Evolutionary conservation across 2,888 invertebrate species (phyloP).

Genomic region (Ernsta delagoae): DNA sequence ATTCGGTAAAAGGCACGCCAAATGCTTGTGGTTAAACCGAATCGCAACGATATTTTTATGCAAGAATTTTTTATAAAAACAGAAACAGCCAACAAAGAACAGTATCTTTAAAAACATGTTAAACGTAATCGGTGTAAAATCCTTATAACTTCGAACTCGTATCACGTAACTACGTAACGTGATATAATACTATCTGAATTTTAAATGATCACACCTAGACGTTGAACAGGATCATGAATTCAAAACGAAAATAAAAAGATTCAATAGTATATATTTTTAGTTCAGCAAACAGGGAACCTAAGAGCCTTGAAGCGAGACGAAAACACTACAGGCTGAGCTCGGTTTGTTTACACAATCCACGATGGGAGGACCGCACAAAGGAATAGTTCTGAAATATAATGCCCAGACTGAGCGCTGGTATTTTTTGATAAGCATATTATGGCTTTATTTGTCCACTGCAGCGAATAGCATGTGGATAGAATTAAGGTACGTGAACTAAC

Average conservation of each 20-base stretch:
- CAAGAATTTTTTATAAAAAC: too few relatives aligned
- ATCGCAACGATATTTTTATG: too few relatives aligned
- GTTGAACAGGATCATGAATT: slow-evolving; percentile 27
- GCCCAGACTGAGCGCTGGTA: slow-evolving; percentile 37
- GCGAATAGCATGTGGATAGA: background rate
- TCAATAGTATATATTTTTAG: slow-evolving; percentile 51
- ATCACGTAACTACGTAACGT: background rate
- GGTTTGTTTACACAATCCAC: slow-evolving; percentile 56
- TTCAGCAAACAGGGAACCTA: slow-evolving; percentile 51
- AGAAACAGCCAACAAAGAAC: too few relatives aligned
- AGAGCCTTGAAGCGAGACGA: slow-evolving; percentile 40
- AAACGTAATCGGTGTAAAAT: too few relatives aligned
- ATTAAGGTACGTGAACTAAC: background rate
- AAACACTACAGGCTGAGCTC: slow-evolving; percentile 43
- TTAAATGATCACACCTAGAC: too few relatives aligned
- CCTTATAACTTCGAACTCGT: background rate
- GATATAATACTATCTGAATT: too few relatives aligned
- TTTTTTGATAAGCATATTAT: slow-evolving; percentile 36
- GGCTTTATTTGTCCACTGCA: slow-evolving; percentile 27
- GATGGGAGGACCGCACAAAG: slow-evolving; percentile 49
- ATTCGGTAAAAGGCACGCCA: too few relatives aligned
- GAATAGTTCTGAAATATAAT: slow-evolving; percentile 55
- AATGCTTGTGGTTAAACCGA: too few relatives aligned
- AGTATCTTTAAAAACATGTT: too few relatives aligned
- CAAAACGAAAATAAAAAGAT: slow-evolving; percentile 41